phyloP scores from a whole-genome alignment of 2,888 invertebrate genomes.

The Xylota segnis region DNA sequence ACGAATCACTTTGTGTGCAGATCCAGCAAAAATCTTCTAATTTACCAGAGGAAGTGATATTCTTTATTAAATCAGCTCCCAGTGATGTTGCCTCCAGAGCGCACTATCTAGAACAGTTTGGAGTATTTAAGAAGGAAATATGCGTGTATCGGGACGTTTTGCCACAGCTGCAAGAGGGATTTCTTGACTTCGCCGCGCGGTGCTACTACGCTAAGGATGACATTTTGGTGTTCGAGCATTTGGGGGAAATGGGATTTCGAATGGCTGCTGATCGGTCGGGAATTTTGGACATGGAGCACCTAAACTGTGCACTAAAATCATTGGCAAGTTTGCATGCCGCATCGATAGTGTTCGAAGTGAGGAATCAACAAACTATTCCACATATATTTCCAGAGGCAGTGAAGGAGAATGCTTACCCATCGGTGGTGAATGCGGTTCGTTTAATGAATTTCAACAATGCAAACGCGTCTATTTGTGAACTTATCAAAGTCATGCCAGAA shows the following conservation, averaged over 20 bases:
- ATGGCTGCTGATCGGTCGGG: constrained; percentile 81
- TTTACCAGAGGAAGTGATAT: constrained; percentile 79
- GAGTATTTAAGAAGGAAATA: constrained; percentile 85
- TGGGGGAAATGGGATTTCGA: constrained; percentile 81
- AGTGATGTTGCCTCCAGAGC: constrained; percentile 85
- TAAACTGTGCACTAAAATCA: constrained; percentile 83
- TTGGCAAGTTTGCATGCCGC: constrained; percentile 84
- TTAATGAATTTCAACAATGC: constrained; percentile 79
- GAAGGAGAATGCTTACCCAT: constrained; percentile 83
- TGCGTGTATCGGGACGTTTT: constrained; percentile 84
- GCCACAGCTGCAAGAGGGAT: constrained; percentile 82
- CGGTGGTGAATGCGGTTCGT: constrained; percentile 78
- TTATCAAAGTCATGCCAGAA: constrained; percentile 81
- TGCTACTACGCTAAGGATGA: constrained; percentile 84
- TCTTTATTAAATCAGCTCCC: constrained; percentile 88
- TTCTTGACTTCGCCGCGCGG: constrained; percentile 81
- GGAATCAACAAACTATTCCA: constrained; percentile 76
- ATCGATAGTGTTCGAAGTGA: constrained; percentile 84
- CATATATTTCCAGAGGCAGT: constrained; percentile 80
- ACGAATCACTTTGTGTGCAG: constrained; percentile 80
- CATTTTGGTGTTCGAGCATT: constrained; percentile 84
- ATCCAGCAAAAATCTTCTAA: constrained; percentile 79
- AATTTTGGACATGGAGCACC: constrained; percentile 82
- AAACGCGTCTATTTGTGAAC: constrained; percentile 81
- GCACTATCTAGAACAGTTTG: constrained; percentile 84